Evolutionary conservation across 2,888 invertebrate genomes (phyloP).

Genomic region (Rhodophaea formosa): DNA sequence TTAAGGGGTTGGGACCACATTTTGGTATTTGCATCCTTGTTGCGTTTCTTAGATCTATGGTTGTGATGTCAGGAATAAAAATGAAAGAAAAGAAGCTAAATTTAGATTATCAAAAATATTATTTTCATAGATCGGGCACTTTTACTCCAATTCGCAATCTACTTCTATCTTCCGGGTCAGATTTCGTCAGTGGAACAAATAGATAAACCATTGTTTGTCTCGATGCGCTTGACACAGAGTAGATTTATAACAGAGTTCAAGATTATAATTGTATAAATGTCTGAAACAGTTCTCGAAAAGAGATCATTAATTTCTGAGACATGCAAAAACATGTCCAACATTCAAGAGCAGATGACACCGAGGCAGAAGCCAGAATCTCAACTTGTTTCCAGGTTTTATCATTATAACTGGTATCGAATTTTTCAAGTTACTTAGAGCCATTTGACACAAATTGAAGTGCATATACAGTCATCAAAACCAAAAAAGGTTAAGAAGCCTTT

Average conservation of each 20-base stretch:
- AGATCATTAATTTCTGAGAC: too few species aligned
- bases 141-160: background rate
- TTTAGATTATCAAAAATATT: too few species aligned
- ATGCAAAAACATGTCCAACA: background rate
- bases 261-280: background rate
- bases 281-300: too few species aligned
- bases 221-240: background rate
- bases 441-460: too few species aligned
- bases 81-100: too few species aligned
- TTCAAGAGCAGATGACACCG: background rate
- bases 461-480: too few species aligned
- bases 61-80: too few species aligned
- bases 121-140: background rate
- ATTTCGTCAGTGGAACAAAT: constrained; percentile 5
- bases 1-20: too few species aligned
- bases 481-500: too few species aligned
- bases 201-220: background rate
- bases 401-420: background rate
- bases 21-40: too few species aligned
- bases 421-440: background rate
- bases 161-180: background rate
- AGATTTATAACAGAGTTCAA: background rate
- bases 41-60: too few species aligned
- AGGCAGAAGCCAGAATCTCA: background rate
- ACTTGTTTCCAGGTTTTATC: background rate